Percentiles rank a stretch among this genome's conserved stretches.
Conservation (phyloP, 2,797 vertebrate genomes). For the Pseudomugil tenellus region DNA sequence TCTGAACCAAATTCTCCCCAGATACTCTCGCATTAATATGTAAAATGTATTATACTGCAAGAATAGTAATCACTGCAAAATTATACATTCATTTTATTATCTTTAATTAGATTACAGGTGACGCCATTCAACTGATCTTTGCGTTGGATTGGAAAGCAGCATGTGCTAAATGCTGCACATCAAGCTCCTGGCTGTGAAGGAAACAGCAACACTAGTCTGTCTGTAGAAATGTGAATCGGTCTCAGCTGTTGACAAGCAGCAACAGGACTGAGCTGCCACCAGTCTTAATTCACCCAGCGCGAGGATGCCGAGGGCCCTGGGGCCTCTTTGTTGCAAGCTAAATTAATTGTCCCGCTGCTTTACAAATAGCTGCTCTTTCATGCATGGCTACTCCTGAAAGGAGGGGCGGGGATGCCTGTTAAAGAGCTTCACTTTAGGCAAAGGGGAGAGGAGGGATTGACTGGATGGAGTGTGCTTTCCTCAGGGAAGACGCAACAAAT, state of each 20-base stretch:
- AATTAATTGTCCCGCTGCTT: conserved; percentile 84
- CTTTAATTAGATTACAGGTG: too few species aligned
- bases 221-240: conserved; percentile 70
- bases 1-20: not conserved
- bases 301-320: conserved; percentile 63
- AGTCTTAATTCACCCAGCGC: conserved; percentile 68
- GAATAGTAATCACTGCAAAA: not conserved
- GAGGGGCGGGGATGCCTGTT: conserved; percentile 67
- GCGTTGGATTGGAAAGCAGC: not conserved
- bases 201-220: conserved; percentile 37
- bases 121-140: too few species aligned
- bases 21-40: too few species aligned
- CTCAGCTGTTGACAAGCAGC: conserved; percentile 78
- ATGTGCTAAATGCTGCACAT: not conserved
- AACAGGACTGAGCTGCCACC: conserved; percentile 71
- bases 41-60: too few species aligned
- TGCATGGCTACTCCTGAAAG: conserved; percentile 80
- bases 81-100: too few species aligned
- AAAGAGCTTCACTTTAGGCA: conserved; percentile 80
- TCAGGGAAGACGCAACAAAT: conserved; percentile 64
- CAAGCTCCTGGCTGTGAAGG: conserved; percentile 8
- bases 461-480: conserved; percentile 59
- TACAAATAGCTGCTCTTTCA: conserved; percentile 86
- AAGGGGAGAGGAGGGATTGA: conserved; percentile 68
- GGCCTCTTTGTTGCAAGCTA: conserved; percentile 81